Base-by-base conservation (phyloP, 2,797 vertebrate species). In the Tamandua tetradactyla region DNA sequence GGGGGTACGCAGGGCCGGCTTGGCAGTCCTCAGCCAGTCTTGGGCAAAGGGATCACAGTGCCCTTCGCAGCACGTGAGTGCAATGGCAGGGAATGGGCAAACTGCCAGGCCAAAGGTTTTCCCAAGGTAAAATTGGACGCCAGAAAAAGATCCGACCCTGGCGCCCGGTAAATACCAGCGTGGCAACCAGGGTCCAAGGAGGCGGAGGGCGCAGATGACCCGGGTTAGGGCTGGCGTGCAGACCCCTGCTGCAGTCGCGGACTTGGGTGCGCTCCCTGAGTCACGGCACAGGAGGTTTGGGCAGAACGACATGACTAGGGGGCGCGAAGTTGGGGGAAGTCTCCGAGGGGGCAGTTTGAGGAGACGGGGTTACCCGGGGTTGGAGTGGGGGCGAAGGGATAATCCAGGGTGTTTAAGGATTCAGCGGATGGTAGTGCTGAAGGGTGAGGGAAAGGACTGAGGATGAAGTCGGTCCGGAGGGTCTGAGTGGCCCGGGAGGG, bases 41-140 rank as follows among this genome's bases (percentile, higher is more conserved):
- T 1, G 23, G 92, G 35, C 84, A 59, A n/a, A 3, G 8, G 59
- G 35, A 80, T 76, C 44, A 25, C 80, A 2, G 52, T 64, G 85
- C 85, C 87, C 89, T 89, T 87, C 25, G 44, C 35, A 17, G 93
- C 89, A 62, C 87, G 44, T 47, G 78, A 75, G 44, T 9, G 85
- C 55, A 14, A 42, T 3, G 42, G 61, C 40, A 35, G 32, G 78
- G 52, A 30, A 2, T 42, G 1, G 59, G 64, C 61, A 17, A 80
- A 47, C 13, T 2, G 92, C 76, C 84, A 49, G 57, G 44, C 49
- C 69, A 75, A 55, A 92, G 91, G 61, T 86, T 78, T 76, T 57
- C 23, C 40, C 71, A 61, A n/a, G 80, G 57, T 52, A 30, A 89
- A 78, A 66, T 10, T 4, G 87, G 49, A 11, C 27, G 47, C 27